These are phyloP conservation scores for Ammodytes marinus DNA, from an alignment of 2,113 vertebrate genomes.

Conservation along the genomic window DNA sequence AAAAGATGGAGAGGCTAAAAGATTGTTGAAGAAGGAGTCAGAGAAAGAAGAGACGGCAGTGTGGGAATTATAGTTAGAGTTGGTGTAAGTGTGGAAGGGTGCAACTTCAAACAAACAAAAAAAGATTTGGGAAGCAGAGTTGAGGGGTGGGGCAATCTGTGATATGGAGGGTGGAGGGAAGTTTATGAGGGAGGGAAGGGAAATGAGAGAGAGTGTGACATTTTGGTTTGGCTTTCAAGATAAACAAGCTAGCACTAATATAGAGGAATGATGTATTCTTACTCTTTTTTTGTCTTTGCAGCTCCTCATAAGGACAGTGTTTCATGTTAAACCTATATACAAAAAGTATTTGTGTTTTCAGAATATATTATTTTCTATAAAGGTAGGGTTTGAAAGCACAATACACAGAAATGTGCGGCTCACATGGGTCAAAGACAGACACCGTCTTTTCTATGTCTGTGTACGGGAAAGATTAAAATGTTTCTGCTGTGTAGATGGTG, in stretches of 20 bases:
- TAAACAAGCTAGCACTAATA: constrained; percentile 1
- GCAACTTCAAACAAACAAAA: neutral
- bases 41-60: constrained; percentile 20
- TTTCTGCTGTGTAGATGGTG: neutral
- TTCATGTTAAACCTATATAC: neutral
- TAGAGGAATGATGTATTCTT: constrained; percentile 13
- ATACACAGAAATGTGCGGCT: constrained; percentile 12
- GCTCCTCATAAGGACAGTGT: constrained; percentile 8
- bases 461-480: constrained; percentile 18
- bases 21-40: constrained; percentile 27
- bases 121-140: constrained; percentile 32
- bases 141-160: constrained; percentile 47
- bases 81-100: constrained; percentile 30
- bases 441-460: constrained; percentile 17
- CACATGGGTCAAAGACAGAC: neutral
- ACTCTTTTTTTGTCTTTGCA: neutral
- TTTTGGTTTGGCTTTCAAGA: constrained; percentile 24
- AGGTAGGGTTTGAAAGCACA: neutral
- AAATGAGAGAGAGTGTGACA: constrained; percentile 28
- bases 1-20: constrained; percentile 34
- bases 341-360: neutral
- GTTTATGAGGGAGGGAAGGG: neutral
- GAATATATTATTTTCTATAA: neutral
- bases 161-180: constrained; percentile 30
- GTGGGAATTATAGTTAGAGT: constrained; percentile 35